Evolutionary conservation across 2,888 invertebrate genomes (phyloP).

Genomic region (Ceramica pisi): DNA sequence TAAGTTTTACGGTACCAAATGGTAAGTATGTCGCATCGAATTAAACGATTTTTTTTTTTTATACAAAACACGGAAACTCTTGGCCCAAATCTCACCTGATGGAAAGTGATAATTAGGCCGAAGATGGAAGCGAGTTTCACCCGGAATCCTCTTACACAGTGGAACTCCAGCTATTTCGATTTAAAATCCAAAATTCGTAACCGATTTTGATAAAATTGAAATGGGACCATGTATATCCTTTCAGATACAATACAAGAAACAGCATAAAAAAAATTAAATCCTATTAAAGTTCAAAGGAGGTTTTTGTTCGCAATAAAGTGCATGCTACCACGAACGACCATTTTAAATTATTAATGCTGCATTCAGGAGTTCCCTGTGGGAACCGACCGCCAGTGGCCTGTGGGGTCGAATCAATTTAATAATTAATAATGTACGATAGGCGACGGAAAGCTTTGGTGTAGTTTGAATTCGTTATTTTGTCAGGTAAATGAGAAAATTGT

Average conservation of each 20-base stretch:
- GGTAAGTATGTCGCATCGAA: too few relatives aligned
- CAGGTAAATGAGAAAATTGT: neutral
- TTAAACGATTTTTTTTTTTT: too few relatives aligned
- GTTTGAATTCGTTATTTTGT: conserved; percentile 4
- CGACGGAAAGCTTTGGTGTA: conserved; percentile 15
- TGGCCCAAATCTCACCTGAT: too few relatives aligned
- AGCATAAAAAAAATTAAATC: neutral
- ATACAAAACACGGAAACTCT: too few relatives aligned
- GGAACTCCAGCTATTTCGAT: too few relatives aligned
- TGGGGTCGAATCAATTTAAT: conserved; percentile 51
- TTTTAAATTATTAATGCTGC: conserved; percentile 59
- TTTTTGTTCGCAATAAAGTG: conserved; percentile 35
- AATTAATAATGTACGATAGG: conserved; percentile 53
- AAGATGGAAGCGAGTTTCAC: too few relatives aligned
- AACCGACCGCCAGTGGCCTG: conserved; percentile 40
- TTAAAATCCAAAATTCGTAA: too few relatives aligned
- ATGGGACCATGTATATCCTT: too few relatives aligned
- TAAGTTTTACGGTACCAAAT: too few relatives aligned
- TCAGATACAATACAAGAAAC: neutral
- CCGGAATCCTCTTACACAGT: too few relatives aligned
- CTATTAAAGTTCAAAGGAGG: conserved; percentile 18
- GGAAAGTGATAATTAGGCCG: too few relatives aligned
- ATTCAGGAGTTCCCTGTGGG: conserved; percentile 63
- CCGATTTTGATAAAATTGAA: too few relatives aligned
- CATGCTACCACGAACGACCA: conserved; percentile 26